phyloP scores from a whole-genome alignment of 2,888 invertebrate genomes.

The Julus scanicus region DNA sequence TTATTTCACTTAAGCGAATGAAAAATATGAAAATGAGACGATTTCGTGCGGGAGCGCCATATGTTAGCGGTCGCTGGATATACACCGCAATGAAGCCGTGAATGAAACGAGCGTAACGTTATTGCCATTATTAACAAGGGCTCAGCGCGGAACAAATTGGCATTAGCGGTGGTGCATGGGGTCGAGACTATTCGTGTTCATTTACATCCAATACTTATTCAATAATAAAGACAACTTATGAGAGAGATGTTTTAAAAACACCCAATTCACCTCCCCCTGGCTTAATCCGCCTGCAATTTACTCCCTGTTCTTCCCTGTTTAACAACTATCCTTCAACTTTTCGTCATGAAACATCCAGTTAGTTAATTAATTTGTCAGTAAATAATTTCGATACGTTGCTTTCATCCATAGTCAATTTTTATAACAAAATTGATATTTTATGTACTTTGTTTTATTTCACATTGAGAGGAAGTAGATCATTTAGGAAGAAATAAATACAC shows the following conservation, averaged over 20 bases:
- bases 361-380: no score
- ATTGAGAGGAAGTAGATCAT: no score
- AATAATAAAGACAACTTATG: not conserved
- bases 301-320: no score
- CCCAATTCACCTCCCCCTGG: not conserved
- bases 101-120: slow-evolving; percentile 14
- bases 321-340: no score
- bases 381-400: no score
- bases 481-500: no score
- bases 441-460: no score
- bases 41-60: slow-evolving; percentile 33
- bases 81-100: not conserved
- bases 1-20: slow-evolving; percentile 29
- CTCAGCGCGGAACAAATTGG: slow-evolving; percentile 33
- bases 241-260: not conserved
- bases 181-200: slow-evolving; percentile 17
- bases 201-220: slow-evolving; percentile 25
- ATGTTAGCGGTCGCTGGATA: not conserved
- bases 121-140: slow-evolving; percentile 15
- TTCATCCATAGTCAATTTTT: no score
- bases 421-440: no score
- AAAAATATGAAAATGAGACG: slow-evolving; percentile 44
- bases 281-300: not conserved
- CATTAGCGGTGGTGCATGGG: slow-evolving; percentile 26
- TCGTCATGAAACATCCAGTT: no score